Conservation (phyloP, 2,113 vertebrate genomes). For the Stigmatopora argus region DNA sequence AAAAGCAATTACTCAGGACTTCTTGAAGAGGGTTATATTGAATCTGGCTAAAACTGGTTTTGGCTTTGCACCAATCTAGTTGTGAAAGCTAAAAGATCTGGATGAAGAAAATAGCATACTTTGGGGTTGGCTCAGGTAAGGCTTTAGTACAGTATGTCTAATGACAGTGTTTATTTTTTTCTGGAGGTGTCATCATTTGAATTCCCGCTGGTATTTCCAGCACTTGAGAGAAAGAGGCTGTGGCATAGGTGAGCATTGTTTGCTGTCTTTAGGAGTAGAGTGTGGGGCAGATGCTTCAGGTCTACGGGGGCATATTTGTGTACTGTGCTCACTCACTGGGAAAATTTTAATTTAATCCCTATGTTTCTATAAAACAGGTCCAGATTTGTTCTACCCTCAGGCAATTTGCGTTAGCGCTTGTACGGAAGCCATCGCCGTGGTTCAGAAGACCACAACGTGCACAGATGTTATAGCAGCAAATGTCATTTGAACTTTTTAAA, state of each 20-base stretch:
- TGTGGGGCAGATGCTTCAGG: slow-evolving; percentile 54
- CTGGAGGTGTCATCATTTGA: neutral
- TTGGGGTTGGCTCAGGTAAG: neutral
- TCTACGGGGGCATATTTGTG: slow-evolving; percentile 51
- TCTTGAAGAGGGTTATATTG: neutral
- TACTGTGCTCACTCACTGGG: slow-evolving; percentile 60
- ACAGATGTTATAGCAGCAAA: slow-evolving; percentile 6
- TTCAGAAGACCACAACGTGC: neutral
- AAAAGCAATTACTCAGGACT: neutral
- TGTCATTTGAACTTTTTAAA: neutral
- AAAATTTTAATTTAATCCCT: slow-evolving; percentile 69
- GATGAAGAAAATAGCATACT: neutral
- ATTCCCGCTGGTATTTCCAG: slow-evolving; percentile 16
- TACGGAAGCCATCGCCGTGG: slow-evolving; percentile 5
- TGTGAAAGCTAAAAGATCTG: neutral
- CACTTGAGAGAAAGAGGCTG: slow-evolving; percentile 22
- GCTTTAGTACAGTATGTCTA: neutral
- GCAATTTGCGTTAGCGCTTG: slow-evolving; percentile 36
- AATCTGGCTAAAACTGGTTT: slow-evolving; percentile 1
- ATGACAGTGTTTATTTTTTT: neutral
- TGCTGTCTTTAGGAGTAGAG: slow-evolving; percentile 14
- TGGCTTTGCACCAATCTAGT: neutral
- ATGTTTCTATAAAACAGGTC: slow-evolving; percentile 65
- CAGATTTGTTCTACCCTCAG: slow-evolving; percentile 51
- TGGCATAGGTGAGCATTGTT: slow-evolving; percentile 5